phyloP scores from a whole-genome alignment of 2,797 vertebrate genomes.

The Syngnathus acus region DNA sequence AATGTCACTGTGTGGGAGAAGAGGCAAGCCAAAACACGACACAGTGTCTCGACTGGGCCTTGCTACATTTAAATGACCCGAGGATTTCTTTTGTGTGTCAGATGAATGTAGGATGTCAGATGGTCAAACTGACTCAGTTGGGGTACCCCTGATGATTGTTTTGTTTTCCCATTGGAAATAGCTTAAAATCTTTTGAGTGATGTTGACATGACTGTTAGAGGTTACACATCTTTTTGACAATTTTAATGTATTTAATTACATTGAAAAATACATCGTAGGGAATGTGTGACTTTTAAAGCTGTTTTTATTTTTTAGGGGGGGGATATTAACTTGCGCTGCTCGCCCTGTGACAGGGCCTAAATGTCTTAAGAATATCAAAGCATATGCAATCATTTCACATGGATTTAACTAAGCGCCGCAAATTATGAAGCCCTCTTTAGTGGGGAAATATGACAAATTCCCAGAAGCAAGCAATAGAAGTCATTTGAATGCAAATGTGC shows the following conservation, averaged over 20 bases:
- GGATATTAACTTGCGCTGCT: too few species aligned
- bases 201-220: not conserved
- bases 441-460: not conserved
- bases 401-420: not conserved
- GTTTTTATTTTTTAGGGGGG: too few species aligned
- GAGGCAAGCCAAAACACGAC: slow-evolving; percentile 19
- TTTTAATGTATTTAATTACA: too few species aligned
- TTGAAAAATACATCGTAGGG: too few species aligned
- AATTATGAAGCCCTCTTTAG: not conserved
- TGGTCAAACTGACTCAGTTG: too few species aligned
- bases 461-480: not conserved
- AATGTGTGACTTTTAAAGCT: too few species aligned
- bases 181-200: slow-evolving; percentile 44
- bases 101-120: slow-evolving; percentile 15
- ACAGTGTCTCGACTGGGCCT: slow-evolving; percentile 20
- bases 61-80: slow-evolving; percentile 33
- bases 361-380: too few species aligned
- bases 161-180: slow-evolving; percentile 14
- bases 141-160: too few species aligned
- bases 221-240: too few species aligned
- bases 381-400: too few species aligned
- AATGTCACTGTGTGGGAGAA: slow-evolving; percentile 21
- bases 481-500: not conserved
- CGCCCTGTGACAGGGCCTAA: too few species aligned
- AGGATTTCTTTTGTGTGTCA: slow-evolving; percentile 40